These are phyloP conservation scores for Bombus fervidus DNA, from an alignment of 1,140 invertebrate species.

Conservation along the genomic window DNA sequence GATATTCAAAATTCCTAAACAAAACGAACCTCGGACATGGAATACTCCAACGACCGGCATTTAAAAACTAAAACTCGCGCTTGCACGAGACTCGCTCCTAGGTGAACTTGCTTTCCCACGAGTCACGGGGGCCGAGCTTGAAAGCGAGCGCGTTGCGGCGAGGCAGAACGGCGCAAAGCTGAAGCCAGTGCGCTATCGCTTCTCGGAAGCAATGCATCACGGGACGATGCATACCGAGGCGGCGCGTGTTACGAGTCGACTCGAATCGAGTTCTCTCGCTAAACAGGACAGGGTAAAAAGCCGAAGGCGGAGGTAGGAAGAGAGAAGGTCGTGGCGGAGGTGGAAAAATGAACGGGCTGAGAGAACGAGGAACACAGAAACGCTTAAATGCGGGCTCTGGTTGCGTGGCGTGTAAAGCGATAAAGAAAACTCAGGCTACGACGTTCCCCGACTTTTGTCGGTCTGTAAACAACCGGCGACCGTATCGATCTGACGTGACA, in stretches of 20 bases:
- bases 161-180: neutral
- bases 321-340: slow-evolving; percentile 31
- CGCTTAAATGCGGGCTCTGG: neutral
- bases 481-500: slow-evolving; percentile 4
- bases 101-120: slow-evolving; percentile 20
- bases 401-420: slow-evolving; percentile 9
- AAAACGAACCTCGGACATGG: neutral
- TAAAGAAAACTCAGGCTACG: slow-evolving; percentile 15
- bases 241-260: slow-evolving; percentile 51
- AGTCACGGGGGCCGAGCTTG: slow-evolving; percentile 1
- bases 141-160: slow-evolving; percentile 14
- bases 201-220: slow-evolving; percentile 67
- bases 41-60: neutral
- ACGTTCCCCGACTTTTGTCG: slow-evolving; percentile 12
- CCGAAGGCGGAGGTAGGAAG: slow-evolving; percentile 3
- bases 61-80: neutral
- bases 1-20: too few species aligned
- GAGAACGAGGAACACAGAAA: neutral
- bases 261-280: slow-evolving; percentile 48
- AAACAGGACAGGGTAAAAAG: slow-evolving; percentile 29
- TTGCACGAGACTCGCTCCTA: neutral
- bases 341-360: neutral
- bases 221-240: slow-evolving; percentile 30
- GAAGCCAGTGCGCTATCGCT: slow-evolving; percentile 53
- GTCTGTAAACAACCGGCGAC: slow-evolving; percentile 25